Conservation (phyloP, 2,113 vertebrate genomes). For the Caracal caracal region DNA sequence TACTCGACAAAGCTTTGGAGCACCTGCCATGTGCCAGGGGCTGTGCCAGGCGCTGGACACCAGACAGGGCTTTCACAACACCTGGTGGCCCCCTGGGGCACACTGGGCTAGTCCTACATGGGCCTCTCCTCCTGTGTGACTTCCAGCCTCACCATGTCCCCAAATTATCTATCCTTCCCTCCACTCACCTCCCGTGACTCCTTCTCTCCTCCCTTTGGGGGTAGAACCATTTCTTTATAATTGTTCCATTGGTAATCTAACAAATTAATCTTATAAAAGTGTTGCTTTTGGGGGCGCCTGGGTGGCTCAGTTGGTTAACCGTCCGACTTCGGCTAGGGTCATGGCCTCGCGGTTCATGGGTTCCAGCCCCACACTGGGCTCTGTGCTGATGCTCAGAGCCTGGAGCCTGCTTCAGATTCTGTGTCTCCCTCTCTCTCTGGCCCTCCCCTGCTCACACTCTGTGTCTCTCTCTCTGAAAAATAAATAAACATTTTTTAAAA, state of each 20-base stretch:
- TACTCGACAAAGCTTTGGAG: not conserved
- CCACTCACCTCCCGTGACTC: not conserved
- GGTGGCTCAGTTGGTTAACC: no score
- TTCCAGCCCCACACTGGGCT: no score
- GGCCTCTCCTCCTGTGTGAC: not conserved
- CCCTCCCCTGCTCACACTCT: no score
- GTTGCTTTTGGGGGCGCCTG: not conserved
- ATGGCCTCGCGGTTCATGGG: no score
- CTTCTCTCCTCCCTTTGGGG: not conserved
- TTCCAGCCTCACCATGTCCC: not conserved
- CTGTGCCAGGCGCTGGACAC: slow-evolving; percentile 9
- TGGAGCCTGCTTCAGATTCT: no score
- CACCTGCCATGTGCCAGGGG: not conserved
- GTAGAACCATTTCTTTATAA: not conserved
- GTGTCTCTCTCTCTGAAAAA: no score
- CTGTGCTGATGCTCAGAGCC: no score
- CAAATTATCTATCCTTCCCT: not conserved
- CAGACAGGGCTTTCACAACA: slow-evolving; percentile 45
- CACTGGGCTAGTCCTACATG: not conserved
- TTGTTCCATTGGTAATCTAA: not conserved
- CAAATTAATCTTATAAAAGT: not conserved
- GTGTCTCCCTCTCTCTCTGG: no score
- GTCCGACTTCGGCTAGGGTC: no score
- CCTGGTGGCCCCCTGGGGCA: not conserved
- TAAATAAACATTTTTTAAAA: no score